These are phyloP conservation scores for Lamproptera curius DNA, from an alignment of 2,888 invertebrate species.

Conservation along the genomic window DNA sequence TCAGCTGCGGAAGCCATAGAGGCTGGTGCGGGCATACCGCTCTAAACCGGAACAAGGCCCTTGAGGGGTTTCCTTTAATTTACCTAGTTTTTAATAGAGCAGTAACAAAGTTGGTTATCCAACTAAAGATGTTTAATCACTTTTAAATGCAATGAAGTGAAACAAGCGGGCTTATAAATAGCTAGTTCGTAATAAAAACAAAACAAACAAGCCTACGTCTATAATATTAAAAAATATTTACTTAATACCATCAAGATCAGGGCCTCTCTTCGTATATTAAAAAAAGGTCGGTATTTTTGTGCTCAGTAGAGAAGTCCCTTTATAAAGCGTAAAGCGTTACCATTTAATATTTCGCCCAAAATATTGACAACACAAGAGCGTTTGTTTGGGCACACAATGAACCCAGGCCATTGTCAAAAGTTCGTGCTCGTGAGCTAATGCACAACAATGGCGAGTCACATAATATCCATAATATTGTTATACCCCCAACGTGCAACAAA, in stretches of 20 bases:
- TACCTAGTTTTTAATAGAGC: conserved; percentile 53
- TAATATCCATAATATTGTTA: conserved; percentile 54
- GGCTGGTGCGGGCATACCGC: conserved; percentile 44
- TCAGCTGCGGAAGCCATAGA: conserved; percentile 58
- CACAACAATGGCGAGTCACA: conserved; percentile 58
- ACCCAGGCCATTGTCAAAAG: conserved; percentile 44
- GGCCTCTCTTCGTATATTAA: too few relatives aligned
- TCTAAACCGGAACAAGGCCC: conserved; percentile 68
- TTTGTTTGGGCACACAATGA: conserved; percentile 58
- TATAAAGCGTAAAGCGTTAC: background rate
- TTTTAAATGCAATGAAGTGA: too few relatives aligned
- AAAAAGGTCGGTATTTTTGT: too few relatives aligned
- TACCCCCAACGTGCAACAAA: conserved; percentile 46
- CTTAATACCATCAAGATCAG: too few relatives aligned
- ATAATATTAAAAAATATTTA: too few relatives aligned
- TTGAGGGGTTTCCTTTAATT: conserved; percentile 64
- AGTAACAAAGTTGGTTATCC: conserved; percentile 26
- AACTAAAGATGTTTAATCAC: too few relatives aligned
- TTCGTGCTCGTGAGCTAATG: conserved; percentile 42
- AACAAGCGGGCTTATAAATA: too few relatives aligned
- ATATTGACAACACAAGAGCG: conserved; percentile 63
- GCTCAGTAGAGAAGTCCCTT: background rate
- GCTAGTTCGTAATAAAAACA: too few relatives aligned
- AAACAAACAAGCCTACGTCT: too few relatives aligned
- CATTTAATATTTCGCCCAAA: conserved; percentile 29